Evolutionary conservation across 2,113 vertebrate genomes (phyloP).

Genomic region (Myrmophylax atrothorax): DNA sequence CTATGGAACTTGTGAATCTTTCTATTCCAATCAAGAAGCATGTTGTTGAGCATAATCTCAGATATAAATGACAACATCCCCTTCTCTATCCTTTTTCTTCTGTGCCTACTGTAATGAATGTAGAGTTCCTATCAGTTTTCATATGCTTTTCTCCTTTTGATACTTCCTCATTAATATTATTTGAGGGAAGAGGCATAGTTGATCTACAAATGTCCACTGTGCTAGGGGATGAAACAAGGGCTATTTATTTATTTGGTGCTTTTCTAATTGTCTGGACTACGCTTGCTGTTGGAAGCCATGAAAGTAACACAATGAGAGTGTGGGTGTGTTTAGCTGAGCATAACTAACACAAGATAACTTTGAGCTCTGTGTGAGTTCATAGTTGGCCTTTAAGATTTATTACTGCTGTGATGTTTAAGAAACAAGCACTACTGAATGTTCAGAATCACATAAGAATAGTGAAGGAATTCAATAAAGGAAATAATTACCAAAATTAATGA

Average conservation of each 20-base stretch:
- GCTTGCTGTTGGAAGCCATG: neutral
- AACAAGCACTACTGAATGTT: neutral
- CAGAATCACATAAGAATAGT: neutral
- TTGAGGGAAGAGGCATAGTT: neutral
- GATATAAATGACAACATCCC: neutral
- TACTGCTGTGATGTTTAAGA: neutral
- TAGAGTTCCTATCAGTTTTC: neutral
- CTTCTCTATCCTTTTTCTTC: neutral
- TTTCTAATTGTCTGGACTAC: neutral
- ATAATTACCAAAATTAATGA: conserved; percentile 40
- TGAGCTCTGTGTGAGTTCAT: neutral
- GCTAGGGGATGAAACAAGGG: neutral
- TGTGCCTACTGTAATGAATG: neutral
- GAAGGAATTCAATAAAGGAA: conserved; percentile 4
- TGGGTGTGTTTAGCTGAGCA: neutral
- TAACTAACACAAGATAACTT: neutral
- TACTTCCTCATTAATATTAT: neutral
- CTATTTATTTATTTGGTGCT: neutral
- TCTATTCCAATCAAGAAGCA: neutral
- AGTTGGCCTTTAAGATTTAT: neutral
- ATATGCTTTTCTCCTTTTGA: conserved; percentile 8
- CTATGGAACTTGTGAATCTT: neutral
- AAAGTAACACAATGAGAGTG: neutral
- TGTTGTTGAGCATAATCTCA: neutral
- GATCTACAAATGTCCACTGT: neutral